Evolutionary conservation across 2,797 vertebrate species (phyloP), one percentile per base, ranked within the genome.

Genomic region (Echiichthys vipera): DNA sequence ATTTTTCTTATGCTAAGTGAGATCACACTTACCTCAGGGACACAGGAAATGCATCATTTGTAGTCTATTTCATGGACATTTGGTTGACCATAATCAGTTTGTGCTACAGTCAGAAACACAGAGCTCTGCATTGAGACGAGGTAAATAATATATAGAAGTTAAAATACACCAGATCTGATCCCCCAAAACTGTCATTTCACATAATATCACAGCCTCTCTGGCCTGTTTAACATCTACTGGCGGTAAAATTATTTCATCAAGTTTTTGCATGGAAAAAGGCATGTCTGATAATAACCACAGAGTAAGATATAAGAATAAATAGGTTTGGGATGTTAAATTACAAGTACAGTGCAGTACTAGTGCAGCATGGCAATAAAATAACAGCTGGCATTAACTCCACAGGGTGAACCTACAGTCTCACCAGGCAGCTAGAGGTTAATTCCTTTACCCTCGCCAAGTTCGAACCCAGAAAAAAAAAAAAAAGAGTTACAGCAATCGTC

Each of bases 371-470:
- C 67, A 64, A 39, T 67, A 22, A 51, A 64, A 54, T 29, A 71
- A 57, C 34, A 75, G 10, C 37, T 87, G 78, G 71, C 43, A 47
- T 47, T 6, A 15, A 3, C 71, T 62, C 45, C 20, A 30, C 50
- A 49, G 39, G 1, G 2, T 43, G 24, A 86, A 74, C 67, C 50
- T 61, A 70, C 74, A 61, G 45, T 42, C 58, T 64, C 34, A 45
- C 71, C 30, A 17, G 9, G 65, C 65, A 68, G 55, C 62, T 25
- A 56, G 57, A 87, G 87, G 86, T 91, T 88, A 81, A 91, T 71
- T 68, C 63, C 45, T 81, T 78, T 67, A 66, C 64, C 76, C 67
- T 77, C 57, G 25, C 47, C 66, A 80, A 88, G 79, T 85, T 87
- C 67, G 79, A 50, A 69, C 65, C 62, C 72, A 50, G 70, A 64